Base-by-base conservation (phyloP, 2,797 vertebrate species). In the Crocodylus rhombifer region DNA sequence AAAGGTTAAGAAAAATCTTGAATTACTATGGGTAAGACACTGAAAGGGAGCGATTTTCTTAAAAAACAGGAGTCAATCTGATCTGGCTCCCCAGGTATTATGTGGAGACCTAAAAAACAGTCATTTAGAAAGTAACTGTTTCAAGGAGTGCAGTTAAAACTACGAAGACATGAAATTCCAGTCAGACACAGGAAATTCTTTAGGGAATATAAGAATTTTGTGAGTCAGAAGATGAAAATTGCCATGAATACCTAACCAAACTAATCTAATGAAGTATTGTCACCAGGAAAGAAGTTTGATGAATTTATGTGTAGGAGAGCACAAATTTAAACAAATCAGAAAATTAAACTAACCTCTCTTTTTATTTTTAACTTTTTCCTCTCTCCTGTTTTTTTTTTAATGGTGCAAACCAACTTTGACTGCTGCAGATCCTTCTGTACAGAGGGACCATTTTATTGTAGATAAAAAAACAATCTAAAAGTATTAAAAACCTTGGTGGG, bases 201-300 rank as follows among this genome's bases (percentile, higher is more conserved):
- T 30, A 80, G 97, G 98, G 98, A 98, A 98, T 97, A 98, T 97
- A 98, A 97, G 98, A 98, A 98, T 98, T 98, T 97, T 97, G 97
- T 98, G 98, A 98, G 97, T 98, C 98, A 98, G 96, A 97, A 97
- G 94, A 97, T 95, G 96, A 98, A 98, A 98, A 98, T 98, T 97
- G 98, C 94, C 94, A 95, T 95, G 95, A 98, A 98, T 97, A 97
- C 90, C 96, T 95, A 87, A 97, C 91, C 95, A 96, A 98, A 97
- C 93, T 98, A 98, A 98, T 97, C 96, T 97, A 98, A 98, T 97
- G 97, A 98, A 97, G 97, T 86, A 97, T 93, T 96, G 96, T 98
- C 97, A 97, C 91, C 64, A 94, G 93, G 93, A 97, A 96, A 96
- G 88, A 84, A 94, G 93, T 94, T 89, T 96, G 95, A 97, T 97